These are phyloP conservation scores for Holacanthella duospinosa DNA, from an alignment of 2,888 invertebrate genomes.

Conservation along the genomic window DNA sequence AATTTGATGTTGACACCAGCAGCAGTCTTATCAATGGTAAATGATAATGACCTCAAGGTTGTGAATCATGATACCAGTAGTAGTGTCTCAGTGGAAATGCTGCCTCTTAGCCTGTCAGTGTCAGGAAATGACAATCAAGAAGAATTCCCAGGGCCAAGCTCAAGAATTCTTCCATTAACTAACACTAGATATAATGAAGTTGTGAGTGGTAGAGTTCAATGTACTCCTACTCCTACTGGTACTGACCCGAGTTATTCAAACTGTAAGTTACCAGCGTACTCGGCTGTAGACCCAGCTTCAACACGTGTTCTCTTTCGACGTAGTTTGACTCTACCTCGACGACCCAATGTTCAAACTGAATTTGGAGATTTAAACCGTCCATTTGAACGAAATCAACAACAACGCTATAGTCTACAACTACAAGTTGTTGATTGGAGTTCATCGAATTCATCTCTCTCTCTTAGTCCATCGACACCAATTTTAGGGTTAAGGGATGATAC, in stretches of 20 bases:
- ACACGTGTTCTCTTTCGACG: conserved; percentile 21
- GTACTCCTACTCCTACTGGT: no score
- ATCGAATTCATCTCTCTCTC: conserved; percentile 32
- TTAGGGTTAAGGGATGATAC: not conserved
- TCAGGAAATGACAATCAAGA: not conserved
- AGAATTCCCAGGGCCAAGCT: conserved; percentile 26
- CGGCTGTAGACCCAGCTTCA: conserved; percentile 11
- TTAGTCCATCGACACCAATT: conserved; percentile 26
- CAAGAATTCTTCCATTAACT: not conserved
- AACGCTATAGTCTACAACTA: conserved; percentile 34
- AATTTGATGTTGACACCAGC: not conserved
- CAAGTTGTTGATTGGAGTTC: conserved; percentile 31
- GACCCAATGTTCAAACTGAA: conserved; percentile 14
- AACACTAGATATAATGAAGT: not conserved
- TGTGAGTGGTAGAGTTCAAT: not conserved
- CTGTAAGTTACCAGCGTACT: conserved; percentile 31
- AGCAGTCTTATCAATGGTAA: not conserved
- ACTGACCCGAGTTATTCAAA: no score
- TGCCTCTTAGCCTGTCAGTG: not conserved
- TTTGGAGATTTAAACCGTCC: conserved; percentile 11
- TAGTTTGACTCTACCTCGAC: conserved; percentile 32
- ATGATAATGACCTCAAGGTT: not conserved
- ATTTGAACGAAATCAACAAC: conserved; percentile 13
- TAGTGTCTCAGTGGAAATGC: not conserved
- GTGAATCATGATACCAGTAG: not conserved